A percentile compares a stretch with the other conserved stretches of the same genome.
These are phyloP conservation scores for Diachasma alloeum DNA, from an alignment of 1,140 invertebrate genomes.

Conservation along the genomic window DNA sequence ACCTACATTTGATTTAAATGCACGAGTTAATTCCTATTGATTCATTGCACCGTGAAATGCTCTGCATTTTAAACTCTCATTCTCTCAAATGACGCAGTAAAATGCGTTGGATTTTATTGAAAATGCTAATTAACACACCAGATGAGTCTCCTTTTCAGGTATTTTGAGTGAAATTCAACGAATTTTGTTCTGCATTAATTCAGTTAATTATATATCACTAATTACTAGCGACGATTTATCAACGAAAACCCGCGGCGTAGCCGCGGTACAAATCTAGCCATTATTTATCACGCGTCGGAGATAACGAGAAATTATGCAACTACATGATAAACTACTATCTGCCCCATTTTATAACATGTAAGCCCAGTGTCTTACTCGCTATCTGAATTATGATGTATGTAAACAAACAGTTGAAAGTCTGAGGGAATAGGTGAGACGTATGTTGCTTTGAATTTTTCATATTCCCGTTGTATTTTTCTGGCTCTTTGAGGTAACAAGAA, in stretches of 20 bases:
- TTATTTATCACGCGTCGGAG: not conserved
- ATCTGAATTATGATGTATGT: not conserved
- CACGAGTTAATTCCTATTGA: not conserved
- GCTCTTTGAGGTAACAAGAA: not conserved
- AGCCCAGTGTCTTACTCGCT: not conserved
- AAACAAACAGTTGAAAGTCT: not conserved
- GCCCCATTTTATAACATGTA: not conserved
- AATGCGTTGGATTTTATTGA: not conserved
- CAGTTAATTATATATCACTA: not conserved
- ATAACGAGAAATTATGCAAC: not conserved
- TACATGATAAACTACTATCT: not conserved
- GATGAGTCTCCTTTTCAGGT: not conserved
- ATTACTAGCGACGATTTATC: not conserved
- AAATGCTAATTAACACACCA: not conserved
- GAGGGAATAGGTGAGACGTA: too few species aligned
- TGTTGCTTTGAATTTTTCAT: too few species aligned
- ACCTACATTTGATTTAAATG: not conserved
- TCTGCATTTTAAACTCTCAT: not conserved
- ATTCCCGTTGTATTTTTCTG: not conserved
- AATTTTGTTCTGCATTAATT: not conserved
- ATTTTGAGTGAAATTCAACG: not conserved
- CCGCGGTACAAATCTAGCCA: not conserved
- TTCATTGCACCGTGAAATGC: not conserved
- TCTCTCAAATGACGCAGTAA: not conserved
- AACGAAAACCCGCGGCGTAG: not conserved